These are phyloP conservation scores for Trogon melanurus DNA, from an alignment of 2,113 vertebrate genomes.

Conservation along the genomic window DNA sequence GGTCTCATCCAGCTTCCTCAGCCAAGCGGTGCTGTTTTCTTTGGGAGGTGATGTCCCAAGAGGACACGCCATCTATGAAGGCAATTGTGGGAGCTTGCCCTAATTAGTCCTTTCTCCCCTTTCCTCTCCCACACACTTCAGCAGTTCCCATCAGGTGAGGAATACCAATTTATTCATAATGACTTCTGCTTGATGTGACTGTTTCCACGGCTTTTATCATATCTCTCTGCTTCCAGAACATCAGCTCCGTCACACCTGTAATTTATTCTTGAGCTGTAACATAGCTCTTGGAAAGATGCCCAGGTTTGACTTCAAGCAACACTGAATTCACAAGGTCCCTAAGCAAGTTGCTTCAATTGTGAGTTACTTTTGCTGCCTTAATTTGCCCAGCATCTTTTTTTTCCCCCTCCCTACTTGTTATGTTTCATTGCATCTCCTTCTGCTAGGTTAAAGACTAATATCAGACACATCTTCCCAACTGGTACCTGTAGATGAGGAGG, in stretches of 20 bases:
- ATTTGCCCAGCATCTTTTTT: not conserved
- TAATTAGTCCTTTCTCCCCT: not conserved
- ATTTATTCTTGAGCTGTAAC: constrained; percentile 55
- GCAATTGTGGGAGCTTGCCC: not conserved
- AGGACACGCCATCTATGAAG: not conserved
- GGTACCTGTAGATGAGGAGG: not conserved
- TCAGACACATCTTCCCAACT: not conserved
- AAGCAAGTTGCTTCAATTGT: constrained; percentile 9
- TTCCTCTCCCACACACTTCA: constrained; percentile 3
- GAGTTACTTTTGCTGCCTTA: constrained; percentile 18
- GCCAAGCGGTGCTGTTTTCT: not conserved
- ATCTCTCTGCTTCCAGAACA: constrained; percentile 49
- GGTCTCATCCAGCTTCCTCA: not conserved
- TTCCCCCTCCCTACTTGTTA: not conserved
- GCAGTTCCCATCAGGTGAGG: not conserved
- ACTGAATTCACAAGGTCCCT: constrained; percentile 39
- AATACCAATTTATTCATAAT: constrained; percentile 41
- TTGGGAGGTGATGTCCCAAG: not conserved
- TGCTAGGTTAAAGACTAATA: not conserved
- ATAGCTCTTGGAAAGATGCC: constrained; percentile 40
- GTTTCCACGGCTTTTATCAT: not conserved
- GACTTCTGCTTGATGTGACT: constrained; percentile 16
- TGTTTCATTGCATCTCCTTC: not conserved
- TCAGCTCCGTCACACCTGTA: constrained; percentile 59
- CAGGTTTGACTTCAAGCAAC: constrained; percentile 40